Base-by-base conservation (phyloP, 2,888 invertebrate genomes). In the Megalurothrips usitatus region DNA sequence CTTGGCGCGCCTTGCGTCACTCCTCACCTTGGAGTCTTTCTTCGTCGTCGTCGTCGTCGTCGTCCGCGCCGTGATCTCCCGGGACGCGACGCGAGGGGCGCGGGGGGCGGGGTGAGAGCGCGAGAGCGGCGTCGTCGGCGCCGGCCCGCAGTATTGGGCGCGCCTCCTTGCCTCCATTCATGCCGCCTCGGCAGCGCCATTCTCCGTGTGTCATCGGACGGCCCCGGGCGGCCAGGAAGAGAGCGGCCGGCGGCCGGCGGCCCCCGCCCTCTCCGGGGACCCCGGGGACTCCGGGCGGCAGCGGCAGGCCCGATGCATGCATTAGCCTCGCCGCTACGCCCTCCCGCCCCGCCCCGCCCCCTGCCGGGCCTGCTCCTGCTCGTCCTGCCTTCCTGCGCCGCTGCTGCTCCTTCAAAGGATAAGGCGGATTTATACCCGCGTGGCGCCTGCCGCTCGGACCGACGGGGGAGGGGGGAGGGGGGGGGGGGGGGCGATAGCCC, bases 361-460 rank as follows among this genome's bases (percentile, higher is more conserved):
- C 49, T 49, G 10, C 49, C 49, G 49, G 49, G 49, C 49, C 49
- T 49, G 49, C 9, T 12, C 52, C n/a, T n/a, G n/a, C n/a, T n/a
- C n/a, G n/a, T n/a, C n/a, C n/a, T n/a, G n/a, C n/a, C n/a, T n/a
- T n/a, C n/a, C n/a, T n/a, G n/a, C 34, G 34, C 34, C 34, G 34
- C 34, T 43, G 34, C 34, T 43, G 34, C 34, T 43, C 3, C 34
- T 43, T 43, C 3, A 43, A 43, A 43, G 34, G 34, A 43, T 43
- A 43, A 43, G 34, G 68, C 12, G 68, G 68, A 75, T 75, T 75
- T 75, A 75, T 75, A 75, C 68, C 26, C 68, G 23, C 68, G 68
- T 12, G 68, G 58, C n/a, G 68, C n/a, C n/a, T 58, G 58, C 58
- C 58, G 58, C 19, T 43, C 34, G 34, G 3, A 2, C 6, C 34